Evolutionary conservation across 2,888 invertebrate species (phyloP), one percentile per base, ranked within the genome.

Genomic region (Geotrupes spiniger): DNA sequence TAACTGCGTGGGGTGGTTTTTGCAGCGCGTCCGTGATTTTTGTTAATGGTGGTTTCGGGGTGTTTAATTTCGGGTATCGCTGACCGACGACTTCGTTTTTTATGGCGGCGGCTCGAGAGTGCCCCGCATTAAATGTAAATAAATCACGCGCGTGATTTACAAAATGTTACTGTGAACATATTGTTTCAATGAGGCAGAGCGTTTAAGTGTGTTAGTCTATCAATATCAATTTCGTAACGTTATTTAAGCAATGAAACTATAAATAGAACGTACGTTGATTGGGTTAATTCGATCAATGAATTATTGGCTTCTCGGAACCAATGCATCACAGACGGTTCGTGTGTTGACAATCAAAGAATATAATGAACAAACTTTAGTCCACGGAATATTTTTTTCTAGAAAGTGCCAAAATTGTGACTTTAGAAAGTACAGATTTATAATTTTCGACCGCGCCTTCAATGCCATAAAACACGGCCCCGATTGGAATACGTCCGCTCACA

Each of bases 11-110:
- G 21, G 42, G 31, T 26, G 52, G 50, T 46, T 49, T 53, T 52
- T 56, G 49, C 42, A 49, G 38, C 47, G 33, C 17, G 16, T 12
- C 17, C 29, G 53, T 53, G 58, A 55, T 64, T 62, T 63, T 61
- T 58, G 57, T 62, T 63, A 58, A 57, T 59, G 57, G 63, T 58
- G 64, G 64, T 64, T 64, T 64, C 56, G 61, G 64, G 63, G 64
- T 64, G 62, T 63, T 63, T 63, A 64, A 64, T 64, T 63, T 56
- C 53, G 53, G 3, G 57, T 58, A 55, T 62, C 56, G 58, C 59
- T 58, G 52, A 56, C 58, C 33, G 15, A 29, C 10, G 29, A 11
- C 10, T 29, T 29, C 11, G 10, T 29, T n/a, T n/a, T n/a, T n/a
- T n/a, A n/a, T n/a, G n/a, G n/a, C n/a, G n/a, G n/a, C n/a, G n/a